phyloP scores from a whole-genome alignment of 2,797 vertebrate genomes.

The Darevskia nairensis region DNA sequence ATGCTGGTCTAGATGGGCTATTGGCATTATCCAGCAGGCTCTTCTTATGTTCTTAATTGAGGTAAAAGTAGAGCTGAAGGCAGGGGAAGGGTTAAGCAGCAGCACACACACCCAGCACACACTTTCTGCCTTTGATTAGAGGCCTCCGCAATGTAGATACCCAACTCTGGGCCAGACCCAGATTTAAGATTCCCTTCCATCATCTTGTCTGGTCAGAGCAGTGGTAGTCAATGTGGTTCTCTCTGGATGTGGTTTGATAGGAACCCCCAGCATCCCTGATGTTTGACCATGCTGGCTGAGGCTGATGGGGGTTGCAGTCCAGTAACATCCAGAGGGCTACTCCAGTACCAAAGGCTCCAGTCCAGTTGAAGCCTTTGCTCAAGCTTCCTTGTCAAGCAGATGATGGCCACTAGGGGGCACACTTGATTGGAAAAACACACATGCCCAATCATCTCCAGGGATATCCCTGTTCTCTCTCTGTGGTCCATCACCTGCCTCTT shows the following conservation, averaged over 20 bases:
- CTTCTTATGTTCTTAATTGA: not conserved
- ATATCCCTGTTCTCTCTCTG: not conserved
- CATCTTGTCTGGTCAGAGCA: not conserved
- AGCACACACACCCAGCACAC: not conserved
- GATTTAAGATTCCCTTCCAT: not conserved
- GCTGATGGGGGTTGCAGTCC: too few relatives aligned
- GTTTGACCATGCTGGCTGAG: too few relatives aligned
- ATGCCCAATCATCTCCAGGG: not conserved
- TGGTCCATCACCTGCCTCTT: not conserved
- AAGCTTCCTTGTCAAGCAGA: not conserved
- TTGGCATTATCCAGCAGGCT: too few relatives aligned
- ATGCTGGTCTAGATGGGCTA: too few relatives aligned
- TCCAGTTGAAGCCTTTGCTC: too few relatives aligned
- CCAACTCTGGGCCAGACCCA: not conserved
- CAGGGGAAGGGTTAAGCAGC: not conserved
- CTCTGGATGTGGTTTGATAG: too few relatives aligned
- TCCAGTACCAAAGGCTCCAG: too few relatives aligned
- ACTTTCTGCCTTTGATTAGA: not conserved
- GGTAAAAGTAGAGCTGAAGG: not conserved
- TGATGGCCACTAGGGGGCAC: not conserved
- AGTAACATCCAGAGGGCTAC: too few relatives aligned
- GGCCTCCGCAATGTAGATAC: not conserved
- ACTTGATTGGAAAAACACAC: not conserved
- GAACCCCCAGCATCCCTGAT: too few relatives aligned
- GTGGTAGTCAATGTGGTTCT: not conserved